phyloP scores from a whole-genome alignment of 2,113 vertebrate species.

The Axis porcinus region DNA sequence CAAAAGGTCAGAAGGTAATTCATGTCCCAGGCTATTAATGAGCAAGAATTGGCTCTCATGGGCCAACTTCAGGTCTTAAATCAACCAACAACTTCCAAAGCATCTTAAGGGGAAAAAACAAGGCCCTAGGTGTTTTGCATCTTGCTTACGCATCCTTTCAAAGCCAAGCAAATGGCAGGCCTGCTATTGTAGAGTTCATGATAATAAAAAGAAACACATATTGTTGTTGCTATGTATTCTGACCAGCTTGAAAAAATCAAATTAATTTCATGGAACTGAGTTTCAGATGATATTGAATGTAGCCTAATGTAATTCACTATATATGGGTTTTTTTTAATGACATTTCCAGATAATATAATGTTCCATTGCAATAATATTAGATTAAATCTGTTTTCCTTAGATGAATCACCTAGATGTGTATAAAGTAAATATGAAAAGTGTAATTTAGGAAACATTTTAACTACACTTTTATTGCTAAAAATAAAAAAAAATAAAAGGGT shows the following conservation, averaged over 20 bases:
- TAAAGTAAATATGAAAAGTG: conserved; percentile 4
- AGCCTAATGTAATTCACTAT: conserved; percentile 17
- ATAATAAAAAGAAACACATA: not conserved
- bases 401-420: not conserved
- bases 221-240: not conserved
- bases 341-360: not conserved
- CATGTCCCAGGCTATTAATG: not conserved
- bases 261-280: conserved; percentile 12
- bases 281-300: not conserved
- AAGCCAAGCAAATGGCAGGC: not conserved
- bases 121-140: not conserved
- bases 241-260: not conserved
- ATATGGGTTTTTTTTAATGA: not conserved
- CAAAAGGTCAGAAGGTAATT: conserved; percentile 48
- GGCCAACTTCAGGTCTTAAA: conserved; percentile 13
- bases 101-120: not conserved
- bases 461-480: not conserved
- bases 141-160: not conserved
- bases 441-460: conserved; percentile 3
- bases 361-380: not conserved
- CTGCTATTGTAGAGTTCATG: not conserved
- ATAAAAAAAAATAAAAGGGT: not conserved
- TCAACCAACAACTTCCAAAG: conserved; percentile 16
- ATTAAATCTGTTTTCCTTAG: not conserved
- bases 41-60: not conserved